Evolutionary conservation across 2,888 invertebrate species (phyloP).

Genomic region (Chrysina gloriosa): DNA sequence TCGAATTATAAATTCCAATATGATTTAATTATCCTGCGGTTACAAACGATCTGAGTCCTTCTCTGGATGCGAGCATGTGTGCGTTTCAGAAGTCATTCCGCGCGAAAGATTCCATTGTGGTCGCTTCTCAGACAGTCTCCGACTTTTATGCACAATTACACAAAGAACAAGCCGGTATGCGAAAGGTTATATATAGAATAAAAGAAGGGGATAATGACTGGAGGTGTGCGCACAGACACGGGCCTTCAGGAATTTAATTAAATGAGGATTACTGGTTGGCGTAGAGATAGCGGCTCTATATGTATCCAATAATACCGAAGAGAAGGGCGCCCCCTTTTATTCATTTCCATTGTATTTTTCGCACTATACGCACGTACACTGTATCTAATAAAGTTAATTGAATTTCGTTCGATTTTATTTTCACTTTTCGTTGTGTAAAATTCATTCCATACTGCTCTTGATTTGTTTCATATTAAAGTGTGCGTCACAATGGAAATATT

Average conservation of each 20-base stretch:
- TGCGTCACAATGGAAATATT: too few species aligned
- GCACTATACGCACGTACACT: slow-evolving; percentile 18
- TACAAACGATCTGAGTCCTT: not conserved
- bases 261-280: slow-evolving; percentile 61
- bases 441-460: not conserved
- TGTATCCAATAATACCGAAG: slow-evolving; percentile 17
- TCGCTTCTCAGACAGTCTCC: slow-evolving; percentile 54
- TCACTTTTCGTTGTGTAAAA: not conserved
- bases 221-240: slow-evolving; percentile 59
- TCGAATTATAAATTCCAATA: not conserved
- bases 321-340: slow-evolving; percentile 10
- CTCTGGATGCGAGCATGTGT: not conserved
- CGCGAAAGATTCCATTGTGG: slow-evolving; percentile 59
- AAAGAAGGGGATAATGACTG: slow-evolving; percentile 64
- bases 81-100: slow-evolving; percentile 60
- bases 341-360: slow-evolving; percentile 30
- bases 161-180: slow-evolving; percentile 63
- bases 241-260: slow-evolving; percentile 64
- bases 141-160: slow-evolving; percentile 63
- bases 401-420: slow-evolving; percentile 25
- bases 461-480: not conserved
- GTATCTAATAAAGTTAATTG: slow-evolving; percentile 36
- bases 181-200: slow-evolving; percentile 66
- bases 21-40: not conserved
- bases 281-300: slow-evolving; percentile 31